Evolutionary conservation across 2,113 vertebrate genomes (phyloP), one percentile per base, ranked within the genome.

Genomic region (Kryptolebias marmoratus): DNA sequence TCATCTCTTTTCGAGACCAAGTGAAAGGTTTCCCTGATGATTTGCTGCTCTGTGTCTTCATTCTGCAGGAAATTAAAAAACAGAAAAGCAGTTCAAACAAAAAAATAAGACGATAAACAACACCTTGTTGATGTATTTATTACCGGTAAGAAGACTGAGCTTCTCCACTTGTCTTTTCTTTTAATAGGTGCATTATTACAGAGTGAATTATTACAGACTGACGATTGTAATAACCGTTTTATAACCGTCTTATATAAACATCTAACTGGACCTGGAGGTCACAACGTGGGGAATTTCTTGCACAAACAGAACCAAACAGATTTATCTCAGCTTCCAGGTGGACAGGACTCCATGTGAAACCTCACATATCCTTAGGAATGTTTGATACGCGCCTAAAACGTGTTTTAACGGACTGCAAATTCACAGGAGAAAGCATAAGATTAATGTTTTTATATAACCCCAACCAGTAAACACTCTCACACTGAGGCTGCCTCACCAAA

Each of bases 11-110:
- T 99, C 0, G 98, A 99, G 49, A 99, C 97, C 89, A 99, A 93
- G 84, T 99, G 98, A 91, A 99, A 99, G 63, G 98, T 99, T 95
- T 99, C 98, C 92, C 98, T 95, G 92, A 99, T 98, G 91, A 99
- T 99, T 85, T 99, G 98, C 71, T 99, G 98, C 79, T 99, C 97
- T 0, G 95, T 99, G 89, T 99, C 97, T 98, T 99, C 98, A 92
- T 84, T 98, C 98, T 99, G 91, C 15, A 22, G 66, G 15, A 77
- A 0, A 11, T 60, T 71, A 9, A 2, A 75, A 54, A 36, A 80
- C 68, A 73, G 12, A 48, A 1, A 71, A 32, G 11, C 5, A 22
- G 64, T 74, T 61, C 53, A 53, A 42, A 64, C 22, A 68, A 64
- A 52, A 64, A 52, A 39, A n/a, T 1, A 28, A 32, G 30, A 22